Conservation (phyloP, 1,140 invertebrate species). For the Drosophila insularis region DNA sequence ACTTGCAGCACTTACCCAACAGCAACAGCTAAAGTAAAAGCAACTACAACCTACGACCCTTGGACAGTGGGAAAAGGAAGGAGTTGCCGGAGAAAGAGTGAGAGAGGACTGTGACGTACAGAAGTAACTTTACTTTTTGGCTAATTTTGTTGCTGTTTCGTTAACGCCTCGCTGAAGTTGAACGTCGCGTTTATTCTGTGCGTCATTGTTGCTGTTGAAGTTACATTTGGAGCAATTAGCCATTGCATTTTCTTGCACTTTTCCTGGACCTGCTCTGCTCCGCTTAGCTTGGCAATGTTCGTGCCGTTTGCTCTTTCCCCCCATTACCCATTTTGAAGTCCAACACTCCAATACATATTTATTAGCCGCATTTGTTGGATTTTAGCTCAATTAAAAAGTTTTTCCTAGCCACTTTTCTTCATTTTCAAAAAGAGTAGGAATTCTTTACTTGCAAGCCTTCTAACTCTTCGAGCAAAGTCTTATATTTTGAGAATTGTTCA, state of each 20-base stretch:
- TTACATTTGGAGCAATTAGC: constrained; percentile 77
- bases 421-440: constrained; percentile 40
- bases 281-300: too few species aligned
- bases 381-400: constrained; percentile 80
- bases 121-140: constrained; percentile 65
- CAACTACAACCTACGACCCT: constrained; percentile 39
- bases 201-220: constrained; percentile 55
- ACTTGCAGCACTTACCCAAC: constrained; percentile 66
- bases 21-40: constrained; percentile 22
- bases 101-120: too few species aligned
- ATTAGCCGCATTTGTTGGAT: constrained; percentile 80
- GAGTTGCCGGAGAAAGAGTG: too few species aligned
- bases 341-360: constrained; percentile 74
- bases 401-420: constrained; percentile 77
- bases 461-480: constrained; percentile 38
- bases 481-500: constrained; percentile 37
- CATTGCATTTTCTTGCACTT: constrained; percentile 56
- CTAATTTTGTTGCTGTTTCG: constrained; percentile 77
- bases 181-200: constrained; percentile 72
- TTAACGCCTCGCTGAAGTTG: constrained; percentile 69
- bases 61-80: neutral
- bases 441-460: constrained; percentile 35
- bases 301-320: neutral
- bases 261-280: constrained; percentile 11
- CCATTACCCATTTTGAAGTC: constrained; percentile 2